Percentiles rank a stretch among this genome's conserved stretches.
Evolutionary conservation across 2,797 vertebrate genomes (phyloP).

Genomic region (Oreortyx pictus): DNA sequence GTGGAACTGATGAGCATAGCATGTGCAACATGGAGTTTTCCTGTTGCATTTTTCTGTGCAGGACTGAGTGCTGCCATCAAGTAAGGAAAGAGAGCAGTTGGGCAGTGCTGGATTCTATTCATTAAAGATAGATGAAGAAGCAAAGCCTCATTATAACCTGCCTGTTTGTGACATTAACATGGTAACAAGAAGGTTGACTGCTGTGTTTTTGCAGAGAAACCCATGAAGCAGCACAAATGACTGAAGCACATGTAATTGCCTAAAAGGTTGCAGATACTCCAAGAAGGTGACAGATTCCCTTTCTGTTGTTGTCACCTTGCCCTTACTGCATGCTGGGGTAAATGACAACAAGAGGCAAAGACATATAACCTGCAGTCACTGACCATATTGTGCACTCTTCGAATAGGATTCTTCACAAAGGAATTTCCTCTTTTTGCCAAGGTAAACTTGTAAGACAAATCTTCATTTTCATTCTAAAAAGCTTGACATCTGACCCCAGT

Average conservation of each 20-base stretch:
- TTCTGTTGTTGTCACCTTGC: not conserved
- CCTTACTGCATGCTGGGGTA: not conserved
- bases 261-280: not conserved
- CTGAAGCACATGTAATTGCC: not conserved
- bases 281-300: not conserved
- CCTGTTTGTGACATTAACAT: not conserved
- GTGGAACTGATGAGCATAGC: not conserved
- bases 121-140: not conserved
- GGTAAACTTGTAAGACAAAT: not conserved
- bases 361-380: accelerated
- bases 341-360: not conserved
- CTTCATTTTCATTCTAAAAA: conserved; percentile 3
- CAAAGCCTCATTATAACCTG: not conserved
- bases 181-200: not conserved
- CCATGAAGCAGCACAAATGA: not conserved
- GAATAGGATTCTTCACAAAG: not conserved
- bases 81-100: not conserved
- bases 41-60: not conserved
- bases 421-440: not conserved
- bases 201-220: not conserved
- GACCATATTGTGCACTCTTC: not conserved
- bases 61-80: not conserved
- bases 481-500: conserved; percentile 20
- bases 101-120: not conserved
- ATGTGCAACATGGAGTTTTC: not conserved